Evolutionary conservation across 2,888 invertebrate genomes (phyloP).

Genomic region (Anodontia alba): DNA sequence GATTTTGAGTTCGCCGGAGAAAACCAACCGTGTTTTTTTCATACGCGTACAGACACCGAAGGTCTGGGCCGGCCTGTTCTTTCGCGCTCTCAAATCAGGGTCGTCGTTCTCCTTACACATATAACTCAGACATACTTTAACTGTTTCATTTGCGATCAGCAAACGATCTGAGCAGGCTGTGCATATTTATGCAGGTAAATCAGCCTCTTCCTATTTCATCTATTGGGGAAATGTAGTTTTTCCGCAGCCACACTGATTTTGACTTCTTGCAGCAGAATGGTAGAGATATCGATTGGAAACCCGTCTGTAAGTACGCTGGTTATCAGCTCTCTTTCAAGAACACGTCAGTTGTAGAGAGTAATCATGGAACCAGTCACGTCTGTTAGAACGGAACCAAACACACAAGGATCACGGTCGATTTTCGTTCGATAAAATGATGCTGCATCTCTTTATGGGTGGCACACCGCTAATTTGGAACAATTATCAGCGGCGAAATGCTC

Average conservation of each 20-base stretch:
- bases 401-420: background rate
- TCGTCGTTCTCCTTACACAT: no score
- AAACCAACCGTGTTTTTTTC: no score
- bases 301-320: conserved; percentile 1
- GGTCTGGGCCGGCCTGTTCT: no score
- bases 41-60: no score
- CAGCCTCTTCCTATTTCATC: no score
- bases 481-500: no score
- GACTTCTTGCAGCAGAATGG: conserved; percentile 6
- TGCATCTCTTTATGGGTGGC: background rate
- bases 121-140: no score
- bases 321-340: background rate
- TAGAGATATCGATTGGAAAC: conserved; percentile 10
- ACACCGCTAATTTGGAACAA: background rate
- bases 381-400: background rate
- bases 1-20: background rate
- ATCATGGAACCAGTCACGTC: background rate
- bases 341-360: background rate
- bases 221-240: no score
- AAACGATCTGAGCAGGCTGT: no score
- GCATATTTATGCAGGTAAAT: no score
- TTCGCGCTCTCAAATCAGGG: no score
- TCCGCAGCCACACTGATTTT: background rate
- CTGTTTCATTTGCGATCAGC: no score
- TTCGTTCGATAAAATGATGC: conserved; percentile 8